phyloP scores from a whole-genome alignment of 2,888 invertebrate genomes.

The Heliconius cydno region DNA sequence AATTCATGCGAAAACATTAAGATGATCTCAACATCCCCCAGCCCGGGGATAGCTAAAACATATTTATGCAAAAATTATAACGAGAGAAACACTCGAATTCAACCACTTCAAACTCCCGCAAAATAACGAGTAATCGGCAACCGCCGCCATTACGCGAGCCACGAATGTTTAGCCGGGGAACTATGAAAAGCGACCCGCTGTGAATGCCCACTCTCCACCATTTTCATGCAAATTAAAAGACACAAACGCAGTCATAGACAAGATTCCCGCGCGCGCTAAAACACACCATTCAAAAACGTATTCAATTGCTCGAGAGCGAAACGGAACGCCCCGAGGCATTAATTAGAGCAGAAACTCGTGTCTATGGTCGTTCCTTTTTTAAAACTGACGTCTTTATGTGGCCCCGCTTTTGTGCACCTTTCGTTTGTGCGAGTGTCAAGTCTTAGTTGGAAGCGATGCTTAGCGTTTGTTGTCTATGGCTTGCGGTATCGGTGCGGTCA shows the following conservation, averaged over 20 bases:
- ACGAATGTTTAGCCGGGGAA: constrained; percentile 65
- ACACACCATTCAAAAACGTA: constrained; percentile 77
- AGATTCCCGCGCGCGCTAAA: constrained; percentile 74
- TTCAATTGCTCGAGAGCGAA: constrained; percentile 77
- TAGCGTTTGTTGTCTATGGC: constrained; percentile 39
- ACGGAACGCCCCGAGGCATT: constrained; percentile 81
- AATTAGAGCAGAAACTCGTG: constrained; percentile 81
- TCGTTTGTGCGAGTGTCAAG: constrained; percentile 71
- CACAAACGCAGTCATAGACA: constrained; percentile 74
- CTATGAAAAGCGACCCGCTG: constrained; percentile 66
- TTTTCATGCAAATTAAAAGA: constrained; percentile 83
- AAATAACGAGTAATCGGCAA: constrained; percentile 71
- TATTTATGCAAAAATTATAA: constrained; percentile 79
- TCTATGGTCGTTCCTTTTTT: constrained; percentile 78
- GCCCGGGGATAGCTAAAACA: constrained; percentile 69
- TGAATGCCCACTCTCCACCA: constrained; percentile 74
- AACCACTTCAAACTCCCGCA: constrained; percentile 56
- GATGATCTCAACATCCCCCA: constrained; percentile 57
- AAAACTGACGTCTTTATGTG: constrained; percentile 78
- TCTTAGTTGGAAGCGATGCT: constrained; percentile 62
- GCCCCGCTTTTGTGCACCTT: constrained; percentile 70
- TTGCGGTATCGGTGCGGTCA: constrained; percentile 54
- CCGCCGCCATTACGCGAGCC: constrained; percentile 56
- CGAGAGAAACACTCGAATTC: constrained; percentile 67
- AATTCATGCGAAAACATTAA: constrained; percentile 74